These are phyloP conservation scores for Ametastegia equiseti DNA, from an alignment of 2,888 invertebrate genomes.

Conservation along the genomic window DNA sequence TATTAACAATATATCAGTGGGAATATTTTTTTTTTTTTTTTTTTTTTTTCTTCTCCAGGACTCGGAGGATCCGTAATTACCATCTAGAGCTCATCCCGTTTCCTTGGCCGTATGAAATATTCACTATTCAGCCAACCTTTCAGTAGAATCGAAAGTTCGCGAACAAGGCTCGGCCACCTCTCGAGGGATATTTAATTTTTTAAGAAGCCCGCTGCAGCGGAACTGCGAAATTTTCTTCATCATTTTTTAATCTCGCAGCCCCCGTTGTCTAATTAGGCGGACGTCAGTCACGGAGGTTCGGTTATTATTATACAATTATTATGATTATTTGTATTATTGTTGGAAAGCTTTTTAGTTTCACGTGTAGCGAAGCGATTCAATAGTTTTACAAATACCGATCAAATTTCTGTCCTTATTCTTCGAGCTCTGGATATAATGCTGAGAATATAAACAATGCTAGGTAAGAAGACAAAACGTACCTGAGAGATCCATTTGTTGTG, in stretches of 20 bases:
- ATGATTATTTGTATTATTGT: too few relatives aligned
- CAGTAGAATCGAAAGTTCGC: conserved; percentile 32
- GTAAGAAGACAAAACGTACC: background rate
- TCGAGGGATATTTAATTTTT: conserved; percentile 43
- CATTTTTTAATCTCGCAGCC: conserved; percentile 5
- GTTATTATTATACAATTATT: too few relatives aligned
- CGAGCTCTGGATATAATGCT: background rate
- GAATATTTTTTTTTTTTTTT: too few relatives aligned
- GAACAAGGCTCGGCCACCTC: conserved; percentile 17
- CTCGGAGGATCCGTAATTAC: too few relatives aligned
- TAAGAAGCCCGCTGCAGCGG: conserved; percentile 29
- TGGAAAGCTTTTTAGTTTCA: background rate
- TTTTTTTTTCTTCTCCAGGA: too few relatives aligned
- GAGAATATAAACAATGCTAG: background rate
- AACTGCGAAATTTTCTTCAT: background rate
- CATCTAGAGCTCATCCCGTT: background rate
- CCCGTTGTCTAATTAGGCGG: conserved; percentile 12
- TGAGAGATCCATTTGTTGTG: conserved; percentile 2
- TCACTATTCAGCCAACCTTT: conserved; percentile 41
- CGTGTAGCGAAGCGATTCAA: background rate
- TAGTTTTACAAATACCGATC: too few relatives aligned
- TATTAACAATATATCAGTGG: too few relatives aligned
- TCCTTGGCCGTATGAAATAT: conserved; percentile 16
- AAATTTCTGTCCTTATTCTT: background rate
- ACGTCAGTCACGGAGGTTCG: background rate